Base-by-base conservation (phyloP, 2,797 vertebrate species). In the Botia almorhae region DNA sequence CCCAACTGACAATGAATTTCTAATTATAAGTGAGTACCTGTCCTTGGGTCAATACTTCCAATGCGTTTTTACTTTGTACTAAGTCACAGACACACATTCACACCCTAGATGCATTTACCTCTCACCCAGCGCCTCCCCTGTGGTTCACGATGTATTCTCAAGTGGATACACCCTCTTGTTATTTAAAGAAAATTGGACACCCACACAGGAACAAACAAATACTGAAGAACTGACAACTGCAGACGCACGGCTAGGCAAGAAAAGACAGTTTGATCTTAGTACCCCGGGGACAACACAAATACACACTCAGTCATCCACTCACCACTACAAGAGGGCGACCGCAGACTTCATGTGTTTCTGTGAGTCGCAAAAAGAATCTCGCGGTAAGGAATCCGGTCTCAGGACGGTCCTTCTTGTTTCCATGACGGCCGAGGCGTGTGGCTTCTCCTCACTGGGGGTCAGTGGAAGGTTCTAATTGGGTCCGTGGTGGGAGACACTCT, bases 121-220 rank as follows among this genome's bases (percentile, higher is more conserved):
- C 65, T 75, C 64, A 60, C 72, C 77, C 12, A 23, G 46, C 63
- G 19, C 29, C 46, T 72, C 48, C 69, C 69, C 48, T n/a, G 77
- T 71, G 76, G 56, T 64, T 33, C 46, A 63, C 29, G 39, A 46
- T 13, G 33, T 56, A 67, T 55, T 69, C 69, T 53, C 33, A 0
- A 67, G 70, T 68, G 36, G 21, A 43, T 74, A 29, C 78, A 43
- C 19, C 7, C 70, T 65, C 78, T 58, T 80, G 70, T 80, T 80
- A 80, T 80, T 80, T 71, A 65, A 79, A 74, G 70, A 73, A 67
- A 80, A 48, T 33, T 73, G 69, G 43, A 33, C 72, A 63, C 60
- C 65, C 69, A 72, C 50, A 65, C 60, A 63, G 60, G 26, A 26
- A 33, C 60, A 63, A 63, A 63, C 60, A 63, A 63, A 63, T 63